Conservation (phyloP, 2,888 invertebrate genomes). For the Agrypnus murinus region DNA sequence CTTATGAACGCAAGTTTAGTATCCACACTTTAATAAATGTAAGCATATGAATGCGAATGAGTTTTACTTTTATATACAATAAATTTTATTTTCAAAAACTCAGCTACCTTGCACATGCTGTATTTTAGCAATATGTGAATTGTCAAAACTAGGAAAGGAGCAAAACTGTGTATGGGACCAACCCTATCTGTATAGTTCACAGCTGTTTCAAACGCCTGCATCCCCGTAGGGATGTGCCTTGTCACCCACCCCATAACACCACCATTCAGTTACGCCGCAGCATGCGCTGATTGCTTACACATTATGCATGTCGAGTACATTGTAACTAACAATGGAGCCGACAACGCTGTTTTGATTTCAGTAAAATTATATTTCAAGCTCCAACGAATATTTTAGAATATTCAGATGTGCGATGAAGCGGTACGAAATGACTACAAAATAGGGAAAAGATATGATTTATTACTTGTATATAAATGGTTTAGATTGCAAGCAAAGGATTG, state of each 20-base stretch:
- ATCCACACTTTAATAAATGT: constrained; percentile 51
- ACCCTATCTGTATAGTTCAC: constrained; percentile 63
- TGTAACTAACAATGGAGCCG: constrained; percentile 58
- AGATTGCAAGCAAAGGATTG: constrained; percentile 37
- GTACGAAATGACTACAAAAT: constrained; percentile 57
- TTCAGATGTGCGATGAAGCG: constrained; percentile 59
- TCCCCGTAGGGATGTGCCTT: constrained; percentile 50
- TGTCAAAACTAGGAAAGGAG: constrained; percentile 7
- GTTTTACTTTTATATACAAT: constrained; percentile 12
- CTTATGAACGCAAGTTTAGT: constrained; percentile 50
- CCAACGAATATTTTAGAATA: constrained; percentile 57
- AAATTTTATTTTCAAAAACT: background rate
- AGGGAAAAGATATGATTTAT: constrained; percentile 55
- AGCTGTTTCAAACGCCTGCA: constrained; percentile 63
- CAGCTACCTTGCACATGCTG: background rate
- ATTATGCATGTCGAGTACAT: constrained; percentile 71
- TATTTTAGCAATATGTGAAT: constrained; percentile 2
- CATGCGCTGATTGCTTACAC: constrained; percentile 69
- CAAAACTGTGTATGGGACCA: constrained; percentile 38
- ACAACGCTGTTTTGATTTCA: constrained; percentile 59
- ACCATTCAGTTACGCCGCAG: constrained; percentile 61
- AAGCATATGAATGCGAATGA: constrained; percentile 37
- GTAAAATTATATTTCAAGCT: constrained; percentile 61
- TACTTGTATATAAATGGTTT: constrained; percentile 37
- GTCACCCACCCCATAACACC: constrained; percentile 57